Percentiles rank a stretch among this genome's conserved stretches.
Conservation (phyloP, 1,140 invertebrate species). For the Polypedilum pembai region DNA sequence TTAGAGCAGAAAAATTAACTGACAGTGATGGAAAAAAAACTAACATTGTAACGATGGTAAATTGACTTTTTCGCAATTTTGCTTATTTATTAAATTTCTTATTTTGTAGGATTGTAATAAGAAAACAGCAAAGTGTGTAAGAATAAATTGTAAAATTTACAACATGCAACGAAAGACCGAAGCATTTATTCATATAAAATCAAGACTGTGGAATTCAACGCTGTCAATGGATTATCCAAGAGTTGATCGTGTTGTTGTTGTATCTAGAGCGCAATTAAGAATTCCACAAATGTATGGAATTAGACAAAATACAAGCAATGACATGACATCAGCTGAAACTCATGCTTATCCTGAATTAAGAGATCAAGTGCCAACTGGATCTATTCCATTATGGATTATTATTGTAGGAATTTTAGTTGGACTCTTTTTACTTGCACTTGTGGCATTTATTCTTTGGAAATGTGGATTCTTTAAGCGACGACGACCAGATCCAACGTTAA, state of each 20-base stretch:
- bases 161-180: slow-evolving; percentile 64
- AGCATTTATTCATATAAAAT: slow-evolving; percentile 68
- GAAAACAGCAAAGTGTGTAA: slow-evolving; percentile 77
- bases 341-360: slow-evolving; percentile 69
- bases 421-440: slow-evolving; percentile 64
- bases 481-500: slow-evolving; percentile 70
- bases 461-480: slow-evolving; percentile 82
- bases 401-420: slow-evolving; percentile 71
- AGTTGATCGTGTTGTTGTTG: slow-evolving; percentile 74
- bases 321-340: slow-evolving; percentile 59
- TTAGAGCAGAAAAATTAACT: slow-evolving; percentile 60
- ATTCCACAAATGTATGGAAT: slow-evolving; percentile 63
- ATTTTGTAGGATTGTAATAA: slow-evolving; percentile 64
- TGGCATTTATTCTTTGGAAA: slow-evolving; percentile 74
- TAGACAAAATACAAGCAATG: slow-evolving; percentile 58
- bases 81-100: slow-evolving; percentile 16
- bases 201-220: slow-evolving; percentile 85
- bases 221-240: slow-evolving; percentile 78
- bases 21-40: slow-evolving; percentile 62
- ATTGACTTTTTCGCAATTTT: too few species aligned
- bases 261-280: slow-evolving; percentile 64
- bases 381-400: slow-evolving; percentile 74
- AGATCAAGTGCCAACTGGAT: slow-evolving; percentile 58
- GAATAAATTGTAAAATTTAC: slow-evolving; percentile 70
- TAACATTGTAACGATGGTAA: slow-evolving; percentile 70